Evolutionary conservation across 2,888 invertebrate genomes (phyloP).

Genomic region (Acheta domesticus): DNA sequence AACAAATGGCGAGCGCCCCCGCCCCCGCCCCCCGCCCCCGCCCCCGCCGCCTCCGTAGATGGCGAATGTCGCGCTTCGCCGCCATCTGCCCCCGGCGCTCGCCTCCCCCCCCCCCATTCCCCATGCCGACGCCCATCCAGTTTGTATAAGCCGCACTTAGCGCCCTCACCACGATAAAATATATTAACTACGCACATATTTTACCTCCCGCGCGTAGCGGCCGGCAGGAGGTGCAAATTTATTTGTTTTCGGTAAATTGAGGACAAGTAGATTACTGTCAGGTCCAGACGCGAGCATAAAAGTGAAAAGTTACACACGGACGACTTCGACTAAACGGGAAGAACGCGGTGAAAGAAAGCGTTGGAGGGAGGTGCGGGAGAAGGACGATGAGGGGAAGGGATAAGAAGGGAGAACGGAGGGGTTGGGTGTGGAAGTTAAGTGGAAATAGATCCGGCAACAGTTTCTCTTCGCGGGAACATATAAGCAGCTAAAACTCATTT

Average conservation of each 20-base stretch:
- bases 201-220: background rate
- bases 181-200: conserved; percentile 18
- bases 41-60: background rate
- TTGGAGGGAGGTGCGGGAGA: too few relatives aligned
- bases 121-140: background rate
- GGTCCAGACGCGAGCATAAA: background rate
- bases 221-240: background rate
- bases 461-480: background rate
- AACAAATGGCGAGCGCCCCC: background rate
- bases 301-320: background rate
- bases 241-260: conserved; percentile 10
- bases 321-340: background rate
- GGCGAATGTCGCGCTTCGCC: background rate
- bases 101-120: background rate
- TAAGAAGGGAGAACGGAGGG: background rate
- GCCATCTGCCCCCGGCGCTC: background rate
- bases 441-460: background rate
- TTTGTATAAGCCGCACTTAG: background rate
- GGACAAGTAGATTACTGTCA: conserved; percentile 7
- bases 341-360: background rate
- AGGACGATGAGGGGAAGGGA: too few relatives aligned
- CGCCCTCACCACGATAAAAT: background rate
- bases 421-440: background rate
- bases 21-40: background rate
- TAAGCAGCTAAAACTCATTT: background rate